A percentile compares a stretch with the other conserved stretches of the same genome.
phyloP scores from a whole-genome alignment of 1,140 invertebrate species.

The Heliconius hewitsoni region DNA sequence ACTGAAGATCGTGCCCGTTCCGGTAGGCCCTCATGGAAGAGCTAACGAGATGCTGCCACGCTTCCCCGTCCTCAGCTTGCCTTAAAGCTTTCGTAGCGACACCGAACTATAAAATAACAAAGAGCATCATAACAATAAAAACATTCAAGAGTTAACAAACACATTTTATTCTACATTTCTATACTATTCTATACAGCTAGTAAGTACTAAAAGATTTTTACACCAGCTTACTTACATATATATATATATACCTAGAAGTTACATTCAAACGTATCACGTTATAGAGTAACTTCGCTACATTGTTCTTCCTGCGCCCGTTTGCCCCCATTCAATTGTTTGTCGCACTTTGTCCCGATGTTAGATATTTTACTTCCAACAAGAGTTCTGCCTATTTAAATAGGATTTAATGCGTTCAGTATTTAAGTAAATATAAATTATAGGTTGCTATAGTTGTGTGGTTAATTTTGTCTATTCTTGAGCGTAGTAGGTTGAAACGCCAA shows the following conservation, averaged over 20 bases:
- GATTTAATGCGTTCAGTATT: background rate
- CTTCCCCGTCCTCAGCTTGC: too few species aligned
- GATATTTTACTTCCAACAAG: conserved; percentile 5
- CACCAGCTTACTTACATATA: background rate
- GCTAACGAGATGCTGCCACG: too few species aligned
- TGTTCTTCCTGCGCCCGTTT: conserved; percentile 16
- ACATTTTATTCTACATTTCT: background rate
- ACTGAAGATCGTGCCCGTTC: too few species aligned
- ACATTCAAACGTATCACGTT: background rate
- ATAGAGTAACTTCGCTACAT: background rate
- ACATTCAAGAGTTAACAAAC: too few species aligned
- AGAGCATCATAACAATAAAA: too few species aligned
- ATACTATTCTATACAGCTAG: background rate
- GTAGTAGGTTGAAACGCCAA: background rate
- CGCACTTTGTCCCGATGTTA: conserved; percentile 17
- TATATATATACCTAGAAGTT: background rate
- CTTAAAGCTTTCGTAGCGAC: too few species aligned
- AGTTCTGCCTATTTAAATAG: conserved; percentile 9
- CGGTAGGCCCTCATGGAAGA: too few species aligned
- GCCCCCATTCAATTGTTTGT: conserved; percentile 19
- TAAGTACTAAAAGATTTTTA: background rate
- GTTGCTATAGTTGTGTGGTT: fast-evolving
- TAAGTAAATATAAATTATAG: background rate
- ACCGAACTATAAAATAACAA: too few species aligned
- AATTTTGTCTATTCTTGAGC: background rate